A percentile compares a stretch with the other conserved stretches of the same genome.
phyloP scores from a whole-genome alignment of 2,888 invertebrate genomes.

The Macrostomum cliftonense region DNA sequence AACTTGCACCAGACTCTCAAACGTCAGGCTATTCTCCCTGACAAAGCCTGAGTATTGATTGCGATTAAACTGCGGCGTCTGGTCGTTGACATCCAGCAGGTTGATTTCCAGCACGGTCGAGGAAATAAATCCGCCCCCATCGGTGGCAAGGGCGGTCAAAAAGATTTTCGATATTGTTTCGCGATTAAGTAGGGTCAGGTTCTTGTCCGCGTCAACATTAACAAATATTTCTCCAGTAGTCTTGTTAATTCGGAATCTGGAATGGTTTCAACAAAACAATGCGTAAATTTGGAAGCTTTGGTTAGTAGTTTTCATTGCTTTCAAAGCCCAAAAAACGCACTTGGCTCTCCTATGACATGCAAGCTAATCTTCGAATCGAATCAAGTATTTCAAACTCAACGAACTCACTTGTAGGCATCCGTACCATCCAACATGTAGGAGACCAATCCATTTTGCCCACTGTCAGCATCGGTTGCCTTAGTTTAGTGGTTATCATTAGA shows the following conservation, averaged over 20 bases:
- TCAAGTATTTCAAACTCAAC: no score
- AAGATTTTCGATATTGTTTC: slow-evolving; percentile 62
- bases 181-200: slow-evolving; percentile 46
- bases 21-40: slow-evolving; percentile 53
- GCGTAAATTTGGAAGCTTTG: no score
- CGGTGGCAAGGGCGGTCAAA: slow-evolving; percentile 57
- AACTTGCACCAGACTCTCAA: slow-evolving; percentile 60
- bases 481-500: no score
- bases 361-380: no score
- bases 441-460: slow-evolving; percentile 52
- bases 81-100: slow-evolving; percentile 28
- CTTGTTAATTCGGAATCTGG: slow-evolving; percentile 49
- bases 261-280: no score
- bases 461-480: slow-evolving; percentile 51
- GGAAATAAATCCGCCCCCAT: slow-evolving; percentile 49
- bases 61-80: slow-evolving; percentile 22
- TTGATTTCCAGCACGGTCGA: slow-evolving; percentile 22
- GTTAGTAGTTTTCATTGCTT: no score
- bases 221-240: slow-evolving; percentile 51
- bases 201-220: slow-evolving; percentile 25
- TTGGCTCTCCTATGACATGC: no score
- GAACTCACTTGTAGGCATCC: slow-evolving; percentile 48
- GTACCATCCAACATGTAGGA: slow-evolving; percentile 59
- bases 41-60: slow-evolving; percentile 39
- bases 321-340: no score